A percentile compares a stretch with the other conserved stretches of the same genome.
Conservation (phyloP, 2,797 vertebrate genomes). For the Bovichtus diacanthus region DNA sequence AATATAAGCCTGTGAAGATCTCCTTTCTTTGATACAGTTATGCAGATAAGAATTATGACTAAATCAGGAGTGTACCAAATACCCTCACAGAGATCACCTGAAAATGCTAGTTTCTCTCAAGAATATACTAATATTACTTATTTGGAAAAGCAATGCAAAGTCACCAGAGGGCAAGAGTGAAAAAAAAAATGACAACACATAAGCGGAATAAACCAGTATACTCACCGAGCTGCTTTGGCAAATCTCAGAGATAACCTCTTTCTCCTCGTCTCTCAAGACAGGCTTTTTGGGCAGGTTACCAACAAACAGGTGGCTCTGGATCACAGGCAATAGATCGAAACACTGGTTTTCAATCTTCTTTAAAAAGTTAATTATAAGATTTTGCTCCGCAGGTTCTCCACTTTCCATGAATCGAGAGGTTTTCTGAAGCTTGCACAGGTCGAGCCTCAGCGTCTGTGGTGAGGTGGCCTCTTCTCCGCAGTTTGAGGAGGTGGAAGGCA, state of each 20-base stretch:
- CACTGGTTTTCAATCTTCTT: constrained; percentile 86
- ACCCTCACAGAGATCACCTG: background rate
- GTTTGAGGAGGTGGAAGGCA: constrained; percentile 20
- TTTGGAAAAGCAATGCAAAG: background rate
- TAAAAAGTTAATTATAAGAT: constrained; percentile 53
- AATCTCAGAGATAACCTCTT: constrained; percentile 89
- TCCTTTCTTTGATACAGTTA: background rate
- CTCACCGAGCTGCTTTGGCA: constrained; percentile 86
- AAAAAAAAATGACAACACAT: background rate
- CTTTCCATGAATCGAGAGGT: background rate
- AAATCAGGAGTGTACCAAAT: background rate
- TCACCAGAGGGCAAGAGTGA: background rate
- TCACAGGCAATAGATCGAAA: constrained; percentile 93
- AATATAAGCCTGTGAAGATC: background rate
- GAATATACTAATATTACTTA: background rate
- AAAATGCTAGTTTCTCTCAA: background rate
- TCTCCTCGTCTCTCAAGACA: constrained; percentile 93
- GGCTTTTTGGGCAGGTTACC: constrained; percentile 90
- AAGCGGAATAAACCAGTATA: constrained; percentile 9
- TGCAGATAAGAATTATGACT: background rate
- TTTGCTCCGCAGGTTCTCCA: constrained; percentile 20
- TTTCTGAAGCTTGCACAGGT: background rate
- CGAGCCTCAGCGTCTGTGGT: background rate
- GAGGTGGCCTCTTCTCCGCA: constrained; percentile 39
- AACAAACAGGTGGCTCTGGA: constrained; percentile 88